Evolutionary conservation across 1,140 invertebrate species (phyloP), one percentile per base, ranked within the genome.

Genomic region (Brachionus rotundiformis): DNA sequence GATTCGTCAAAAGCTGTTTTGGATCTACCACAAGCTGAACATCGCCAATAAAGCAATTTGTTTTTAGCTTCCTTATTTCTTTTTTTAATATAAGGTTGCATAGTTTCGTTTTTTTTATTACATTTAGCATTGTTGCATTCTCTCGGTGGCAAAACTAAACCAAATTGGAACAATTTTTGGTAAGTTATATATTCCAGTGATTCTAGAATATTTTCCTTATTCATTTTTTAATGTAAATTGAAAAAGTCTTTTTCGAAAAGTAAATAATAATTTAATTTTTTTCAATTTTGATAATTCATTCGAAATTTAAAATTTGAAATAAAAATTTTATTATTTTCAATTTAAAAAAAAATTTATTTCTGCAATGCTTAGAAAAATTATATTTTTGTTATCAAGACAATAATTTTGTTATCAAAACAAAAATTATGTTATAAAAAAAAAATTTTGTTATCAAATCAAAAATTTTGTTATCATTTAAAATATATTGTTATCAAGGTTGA

Each of bases 1-100:
- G 63, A 68, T 31, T 68, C 63, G 16, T 68, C 63, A 33, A 36
- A 68, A 68, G 33, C 63, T 13, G 63, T 68, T 33, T 68, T 68
- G 6, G 63, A 33, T 36, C 31, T 31, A 7, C 31, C 31, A 36
- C 63, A 68, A 33, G 63, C 31, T 68, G 63, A 68, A 68, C 63
- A 68, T 33, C 31, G 31, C 63, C 63, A 68, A 68, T 33, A 36
- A 19, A 68, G 33, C 4, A 16, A 36, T 8, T 7, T 33, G 13
- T 68, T 68, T 68, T 68, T 68, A 33, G 63, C 63, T 33, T 68
- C 31, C 16, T 68, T 31, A 8, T 31, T 68, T 36, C 63, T 68
- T 68, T 68, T 68, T 68, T 65, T 10, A 31, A 65, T 31, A 33
- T 31, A 33, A 31, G 29, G 61, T 29, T 29, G 27, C 29, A 65